Evolutionary conservation across 2,888 invertebrate genomes (phyloP), one percentile per base, ranked within the genome.

Genomic region (Operophtera brumata): DNA sequence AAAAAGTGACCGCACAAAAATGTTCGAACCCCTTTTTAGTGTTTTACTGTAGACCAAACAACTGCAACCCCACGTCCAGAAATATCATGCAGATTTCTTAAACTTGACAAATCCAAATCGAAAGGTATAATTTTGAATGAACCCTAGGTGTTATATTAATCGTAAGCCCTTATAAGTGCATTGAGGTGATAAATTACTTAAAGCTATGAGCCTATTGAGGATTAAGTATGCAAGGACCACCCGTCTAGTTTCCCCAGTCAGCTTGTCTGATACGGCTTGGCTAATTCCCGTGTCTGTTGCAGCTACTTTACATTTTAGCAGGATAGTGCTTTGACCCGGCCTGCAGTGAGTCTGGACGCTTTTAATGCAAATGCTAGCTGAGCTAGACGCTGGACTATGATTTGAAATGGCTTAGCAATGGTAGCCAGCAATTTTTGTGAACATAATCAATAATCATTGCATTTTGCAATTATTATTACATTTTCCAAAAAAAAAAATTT

Each of bases 291-390:
- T 40, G 40, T 34, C 45, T 48, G 35, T 30, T 47, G 34, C 48
- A 44, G 40, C 48, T 54, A 48, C 45, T 54, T 54, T 45, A 44
- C 47, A 48, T 54, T 44, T 44, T 40, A 48, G 26, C 47, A 63
- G 64, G 60, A 64, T 62, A 59, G 53, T 51, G 54, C 61, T 55
- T 50, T 64, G 57, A 64, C 63, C 61, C 57, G 12, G 9, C 42
- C 30, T 28, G 8, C 8, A 9, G 37, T 43, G 42, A 57, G 59
- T 54, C 60, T 53, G 54, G 55, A 52, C 52, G 67, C 64, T 70
- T 69, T 61, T 66, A 63, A 70, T 69, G 68, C 64, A 66, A 70
- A 71, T 65, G 62, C 57, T 13, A 8, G 28, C 34, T 35, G 40
- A 9, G 20, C 14, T 37, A 2, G 35, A 28, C 12, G 10, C 41